phyloP scores from a whole-genome alignment of 1,140 invertebrate genomes.

The Paraescarpia echinospica region DNA sequence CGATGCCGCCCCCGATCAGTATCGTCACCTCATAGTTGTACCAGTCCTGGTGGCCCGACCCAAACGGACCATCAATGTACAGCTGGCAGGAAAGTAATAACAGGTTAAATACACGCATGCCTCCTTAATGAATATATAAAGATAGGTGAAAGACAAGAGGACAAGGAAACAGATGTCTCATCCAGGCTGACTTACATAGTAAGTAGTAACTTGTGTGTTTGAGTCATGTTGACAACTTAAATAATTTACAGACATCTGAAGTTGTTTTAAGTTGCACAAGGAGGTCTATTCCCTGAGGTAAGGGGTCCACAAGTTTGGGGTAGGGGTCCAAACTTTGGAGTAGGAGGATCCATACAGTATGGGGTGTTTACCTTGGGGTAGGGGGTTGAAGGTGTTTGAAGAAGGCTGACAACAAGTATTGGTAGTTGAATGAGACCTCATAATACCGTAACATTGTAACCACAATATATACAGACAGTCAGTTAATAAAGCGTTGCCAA shows the following conservation, averaged over 20 bases:
- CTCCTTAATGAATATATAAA: background rate
- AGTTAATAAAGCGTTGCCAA: too few relatives aligned
- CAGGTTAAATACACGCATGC: background rate
- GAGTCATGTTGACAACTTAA: background rate
- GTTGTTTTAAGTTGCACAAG: background rate
- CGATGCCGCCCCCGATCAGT: conserved; percentile 98
- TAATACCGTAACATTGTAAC: too few relatives aligned
- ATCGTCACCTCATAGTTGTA: conserved; percentile 82
- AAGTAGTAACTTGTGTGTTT: background rate
- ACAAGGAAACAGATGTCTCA: background rate
- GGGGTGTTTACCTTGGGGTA: too few relatives aligned
- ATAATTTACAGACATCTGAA: background rate
- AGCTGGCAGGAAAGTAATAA: conserved; percentile 55
- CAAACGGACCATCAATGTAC: conserved; percentile 95
- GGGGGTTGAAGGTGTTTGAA: too few relatives aligned
- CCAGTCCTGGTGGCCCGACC: conserved; percentile 99
- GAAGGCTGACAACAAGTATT: too few relatives aligned
- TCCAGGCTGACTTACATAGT: background rate
- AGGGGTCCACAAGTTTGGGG: too few relatives aligned
- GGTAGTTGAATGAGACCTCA: too few relatives aligned
- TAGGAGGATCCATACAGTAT: too few relatives aligned
- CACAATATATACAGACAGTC: too few relatives aligned
- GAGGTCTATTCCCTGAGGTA: too few relatives aligned
- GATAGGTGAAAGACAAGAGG: background rate
- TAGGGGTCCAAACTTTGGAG: too few relatives aligned